Evolutionary conservation across 1,140 invertebrate species (phyloP), one percentile per base, ranked within the genome.

Genomic region (Philaenus spumarius): DNA sequence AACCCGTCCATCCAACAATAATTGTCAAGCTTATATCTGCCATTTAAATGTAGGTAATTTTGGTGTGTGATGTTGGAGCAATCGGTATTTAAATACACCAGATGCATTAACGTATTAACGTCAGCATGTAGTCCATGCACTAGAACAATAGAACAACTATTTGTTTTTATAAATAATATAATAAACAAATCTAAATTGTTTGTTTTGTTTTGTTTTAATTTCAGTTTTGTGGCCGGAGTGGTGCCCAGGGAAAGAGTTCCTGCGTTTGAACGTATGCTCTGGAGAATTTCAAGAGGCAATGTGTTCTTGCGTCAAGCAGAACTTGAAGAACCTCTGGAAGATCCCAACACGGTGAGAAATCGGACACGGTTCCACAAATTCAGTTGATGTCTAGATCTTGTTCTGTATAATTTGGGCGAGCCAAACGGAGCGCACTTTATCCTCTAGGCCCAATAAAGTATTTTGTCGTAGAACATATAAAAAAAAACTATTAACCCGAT

Each of bases 231-330:
- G 12, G 89, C 90, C 20, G 90, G 90, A 51, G 90, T 93, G 19
- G 89, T 93, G 35, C 82, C 87, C 62, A 78, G 95, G 5, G 95
- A 97, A 72, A 82, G 93, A 54, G 84, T 98, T 45, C 92, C 93
- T 14, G 89, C 87, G 14, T 98, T 99, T 76, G 96, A 99, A 72
- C 80, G 95, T 53, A 95, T 98, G 88, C 70, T 99, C 60, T 98
- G 95, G 95, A 82, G 95, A 64, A 95, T 95, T 22, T 97, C 94
- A 40, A 82, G 95, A 65, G 95, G 88, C 46, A 90, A 90, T 70
- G 87, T 90, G 17, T 98, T 98, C 71, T 73, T 98, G 7, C 81
- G 92, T 46, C 88, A 93, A 66, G 87, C 90, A n/a, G 90, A 93
- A 65, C 82, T 95, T 46, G 88, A 92, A 46, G 81, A 85, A 48